phyloP scores from a whole-genome alignment of 2,888 invertebrate genomes.

The Eupithecia insigniata region DNA sequence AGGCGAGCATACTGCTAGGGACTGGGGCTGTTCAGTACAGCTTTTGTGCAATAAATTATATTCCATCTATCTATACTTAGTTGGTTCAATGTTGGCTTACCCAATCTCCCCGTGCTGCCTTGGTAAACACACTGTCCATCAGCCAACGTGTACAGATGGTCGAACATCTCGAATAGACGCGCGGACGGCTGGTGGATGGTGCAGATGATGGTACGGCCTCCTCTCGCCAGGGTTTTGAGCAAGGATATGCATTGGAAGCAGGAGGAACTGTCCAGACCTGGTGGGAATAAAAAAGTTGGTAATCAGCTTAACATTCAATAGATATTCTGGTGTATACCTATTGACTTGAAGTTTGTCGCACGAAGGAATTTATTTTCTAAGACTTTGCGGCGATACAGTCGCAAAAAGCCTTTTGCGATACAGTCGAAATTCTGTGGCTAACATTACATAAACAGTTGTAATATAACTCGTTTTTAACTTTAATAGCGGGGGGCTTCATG shows the following conservation, averaged over 20 bases:
- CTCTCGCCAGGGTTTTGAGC: conserved; percentile 93
- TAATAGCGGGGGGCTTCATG: no score
- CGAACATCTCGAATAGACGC: conserved; percentile 97
- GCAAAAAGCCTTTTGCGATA: no score
- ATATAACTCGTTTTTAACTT: no score
- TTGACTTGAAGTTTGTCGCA: no score
- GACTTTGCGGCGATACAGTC: no score
- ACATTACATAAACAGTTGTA: no score
- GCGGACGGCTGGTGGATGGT: conserved; percentile 99
- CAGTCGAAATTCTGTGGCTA: no score
- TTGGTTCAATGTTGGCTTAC: conserved; percentile 83
- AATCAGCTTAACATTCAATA: background rate
- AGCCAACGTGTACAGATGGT: conserved; percentile 95
- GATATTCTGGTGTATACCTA: background rate
- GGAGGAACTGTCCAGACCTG: conserved; percentile 93
- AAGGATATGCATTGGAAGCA: conserved; percentile 97
- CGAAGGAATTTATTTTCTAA: no score
- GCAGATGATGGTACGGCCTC: conserved; percentile 97
- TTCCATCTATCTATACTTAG: no score
- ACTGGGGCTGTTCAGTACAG: no score
- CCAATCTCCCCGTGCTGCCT: conserved; percentile 92
- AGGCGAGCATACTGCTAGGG: no score
- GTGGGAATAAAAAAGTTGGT: background rate
- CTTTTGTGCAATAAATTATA: no score
- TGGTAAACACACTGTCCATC: conserved; percentile 98